Conservation (phyloP, 2,113 vertebrate genomes). For the Ardeotis arabs region DNA sequence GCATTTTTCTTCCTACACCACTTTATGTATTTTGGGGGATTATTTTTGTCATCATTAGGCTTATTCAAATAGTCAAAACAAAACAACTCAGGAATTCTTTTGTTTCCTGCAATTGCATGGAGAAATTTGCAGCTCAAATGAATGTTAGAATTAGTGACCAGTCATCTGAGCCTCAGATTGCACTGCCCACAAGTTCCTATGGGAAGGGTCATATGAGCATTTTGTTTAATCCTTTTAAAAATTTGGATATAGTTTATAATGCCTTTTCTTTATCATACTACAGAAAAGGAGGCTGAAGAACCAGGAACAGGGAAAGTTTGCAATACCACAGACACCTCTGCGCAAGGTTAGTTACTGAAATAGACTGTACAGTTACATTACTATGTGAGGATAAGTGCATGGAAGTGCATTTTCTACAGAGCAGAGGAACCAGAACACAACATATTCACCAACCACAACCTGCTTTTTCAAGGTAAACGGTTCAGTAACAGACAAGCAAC, state of each 20-base stretch:
- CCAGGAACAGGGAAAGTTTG: background rate
- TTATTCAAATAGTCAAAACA: background rate
- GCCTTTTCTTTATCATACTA: background rate
- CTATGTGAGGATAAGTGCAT: background rate
- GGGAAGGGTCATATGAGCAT: background rate
- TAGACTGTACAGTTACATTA: background rate
- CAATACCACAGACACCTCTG: background rate
- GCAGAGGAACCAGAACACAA: background rate
- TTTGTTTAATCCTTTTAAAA: background rate
- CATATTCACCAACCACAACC: background rate
- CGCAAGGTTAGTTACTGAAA: background rate
- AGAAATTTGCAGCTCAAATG: background rate
- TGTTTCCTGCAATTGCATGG: background rate
- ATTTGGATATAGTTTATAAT: background rate
- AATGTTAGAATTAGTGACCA: background rate
- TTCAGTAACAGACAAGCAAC: background rate
- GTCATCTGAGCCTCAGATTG: background rate
- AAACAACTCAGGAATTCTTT: background rate
- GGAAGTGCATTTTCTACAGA: background rate
- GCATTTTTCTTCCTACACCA: background rate
- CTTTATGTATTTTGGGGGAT: background rate
- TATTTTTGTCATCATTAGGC: background rate
- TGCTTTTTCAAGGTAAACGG: background rate
- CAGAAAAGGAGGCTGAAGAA: background rate
- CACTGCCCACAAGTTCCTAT: background rate